Evolutionary conservation across 2,113 vertebrate genomes (phyloP), one percentile per base, ranked within the genome.

Genomic region (Bombycilla garrulus): DNA sequence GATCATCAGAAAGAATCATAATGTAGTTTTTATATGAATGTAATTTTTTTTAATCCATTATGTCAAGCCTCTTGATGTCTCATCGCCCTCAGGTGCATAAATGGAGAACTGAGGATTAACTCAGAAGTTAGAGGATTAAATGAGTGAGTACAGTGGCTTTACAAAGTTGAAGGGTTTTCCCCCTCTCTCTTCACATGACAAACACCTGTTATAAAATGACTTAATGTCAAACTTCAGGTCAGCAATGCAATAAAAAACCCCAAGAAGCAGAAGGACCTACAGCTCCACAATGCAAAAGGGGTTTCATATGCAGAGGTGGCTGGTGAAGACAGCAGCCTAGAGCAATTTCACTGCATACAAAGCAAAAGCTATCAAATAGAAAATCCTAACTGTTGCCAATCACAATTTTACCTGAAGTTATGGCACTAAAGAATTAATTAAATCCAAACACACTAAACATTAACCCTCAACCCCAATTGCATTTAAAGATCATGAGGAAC

Each of bases 401-500:
- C 23, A 10, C 0, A 62, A 23, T 85, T 92, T 85, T 90, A 54
- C 38, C 2, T 56, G 17, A 88, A 93, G 29, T 82, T 33, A 92
- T 93, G 36, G 86, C 98, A 95, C 95, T 98, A 95, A 98, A 98
- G 91, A 98, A 97, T 66, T 98, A 97, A 90, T 98, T 98, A 92
- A 99, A 98, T 86, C 97, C 97, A 76, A 76, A 98, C 96, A 98
- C 93, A 56, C 97, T 98, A 95, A 98, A 97, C 90, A 97, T 98
- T 57, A 57, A n/a, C 33, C 13, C 21, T 57, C 56, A n/a, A 57
- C n/a, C 33, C 56, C 56, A 57, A n/a, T 23, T 4, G 95, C 93
- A 4, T 92, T 98, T 98, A 92, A 98, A 98, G 96, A 98, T 98
- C 21, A 98, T 60, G 85, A 98, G 95, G 90, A 99, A 98, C 97